Evolutionary conservation across 2,113 vertebrate species (phyloP).

Genomic region (Rousettus leschenaultii): DNA sequence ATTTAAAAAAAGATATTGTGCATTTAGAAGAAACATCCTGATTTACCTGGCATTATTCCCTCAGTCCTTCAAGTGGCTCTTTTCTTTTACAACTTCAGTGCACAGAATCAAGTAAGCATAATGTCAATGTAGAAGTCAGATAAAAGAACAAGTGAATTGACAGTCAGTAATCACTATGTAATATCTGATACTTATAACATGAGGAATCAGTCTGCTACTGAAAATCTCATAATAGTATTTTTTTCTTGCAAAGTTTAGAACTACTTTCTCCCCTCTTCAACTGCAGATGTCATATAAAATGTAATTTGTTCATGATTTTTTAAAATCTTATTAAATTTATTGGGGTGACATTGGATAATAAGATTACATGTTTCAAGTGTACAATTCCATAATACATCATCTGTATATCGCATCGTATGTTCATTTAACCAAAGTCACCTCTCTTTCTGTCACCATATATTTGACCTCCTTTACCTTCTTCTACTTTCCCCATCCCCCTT

Average conservation of each 20-base stretch:
- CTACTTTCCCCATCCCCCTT: no score
- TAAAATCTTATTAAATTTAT: no score
- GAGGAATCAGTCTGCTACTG: neutral
- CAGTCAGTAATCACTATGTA: neutral
- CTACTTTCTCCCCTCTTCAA: neutral
- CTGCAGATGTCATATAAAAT: neutral
- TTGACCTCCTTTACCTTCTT: no score
- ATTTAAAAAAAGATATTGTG: neutral
- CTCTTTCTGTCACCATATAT: no score
- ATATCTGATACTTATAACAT: neutral
- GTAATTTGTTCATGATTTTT: neutral
- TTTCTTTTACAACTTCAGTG: slow-evolving; percentile 20
- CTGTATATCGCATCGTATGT: no score
- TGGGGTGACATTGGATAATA: no score
- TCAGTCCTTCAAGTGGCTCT: neutral
- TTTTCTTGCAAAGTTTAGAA: neutral
- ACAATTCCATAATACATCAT: no score
- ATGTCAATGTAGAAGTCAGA: neutral
- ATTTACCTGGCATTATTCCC: neutral
- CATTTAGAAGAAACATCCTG: neutral
- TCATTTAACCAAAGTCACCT: no score
- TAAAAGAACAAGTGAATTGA: neutral
- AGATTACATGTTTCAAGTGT: no score
- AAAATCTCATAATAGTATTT: neutral
- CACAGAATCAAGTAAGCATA: neutral